phyloP scores from a whole-genome alignment of 2,113 vertebrate genomes.

The Phycodurus eques region DNA sequence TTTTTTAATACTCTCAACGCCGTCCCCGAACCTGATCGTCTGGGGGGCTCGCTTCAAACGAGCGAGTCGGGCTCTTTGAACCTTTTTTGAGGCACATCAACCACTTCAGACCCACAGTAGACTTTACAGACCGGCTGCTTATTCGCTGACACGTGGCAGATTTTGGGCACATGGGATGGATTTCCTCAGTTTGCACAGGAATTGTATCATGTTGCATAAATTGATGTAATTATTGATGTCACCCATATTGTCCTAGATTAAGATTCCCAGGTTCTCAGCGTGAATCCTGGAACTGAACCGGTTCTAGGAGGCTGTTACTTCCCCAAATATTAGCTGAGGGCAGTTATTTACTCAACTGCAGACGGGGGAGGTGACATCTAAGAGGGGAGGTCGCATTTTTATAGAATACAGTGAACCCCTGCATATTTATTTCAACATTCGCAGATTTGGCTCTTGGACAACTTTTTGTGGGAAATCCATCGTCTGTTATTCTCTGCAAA shows the following conservation, averaged over 20 bases:
- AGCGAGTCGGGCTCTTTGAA: conserved; percentile 3
- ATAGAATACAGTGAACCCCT: too few relatives aligned
- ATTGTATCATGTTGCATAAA: not conserved
- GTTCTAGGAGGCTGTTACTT: not conserved
- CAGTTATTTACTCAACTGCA: not conserved
- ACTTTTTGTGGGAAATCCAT: too few relatives aligned
- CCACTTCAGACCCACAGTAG: not conserved
- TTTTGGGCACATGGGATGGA: not conserved
- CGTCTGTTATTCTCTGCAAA: too few relatives aligned
- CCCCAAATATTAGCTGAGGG: too few relatives aligned
- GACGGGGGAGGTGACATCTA: too few relatives aligned
- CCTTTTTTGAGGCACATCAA: not conserved
- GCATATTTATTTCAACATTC: too few relatives aligned
- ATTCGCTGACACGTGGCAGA: not conserved
- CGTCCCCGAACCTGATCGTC: conserved; percentile 39
- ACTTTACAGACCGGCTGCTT: not conserved
- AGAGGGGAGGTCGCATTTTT: too few relatives aligned
- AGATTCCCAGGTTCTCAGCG: not conserved
- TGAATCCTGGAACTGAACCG: not conserved
- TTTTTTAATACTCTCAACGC: conserved; percentile 34
- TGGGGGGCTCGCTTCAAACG: conserved; percentile 30
- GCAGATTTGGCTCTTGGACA: too few relatives aligned
- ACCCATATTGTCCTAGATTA: not conserved
- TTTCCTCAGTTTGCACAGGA: not conserved
- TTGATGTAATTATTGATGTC: not conserved